Evolutionary conservation across 2,888 invertebrate genomes (phyloP), one percentile per base, ranked within the genome.

Genomic region (Notocelia uddmanniana): DNA sequence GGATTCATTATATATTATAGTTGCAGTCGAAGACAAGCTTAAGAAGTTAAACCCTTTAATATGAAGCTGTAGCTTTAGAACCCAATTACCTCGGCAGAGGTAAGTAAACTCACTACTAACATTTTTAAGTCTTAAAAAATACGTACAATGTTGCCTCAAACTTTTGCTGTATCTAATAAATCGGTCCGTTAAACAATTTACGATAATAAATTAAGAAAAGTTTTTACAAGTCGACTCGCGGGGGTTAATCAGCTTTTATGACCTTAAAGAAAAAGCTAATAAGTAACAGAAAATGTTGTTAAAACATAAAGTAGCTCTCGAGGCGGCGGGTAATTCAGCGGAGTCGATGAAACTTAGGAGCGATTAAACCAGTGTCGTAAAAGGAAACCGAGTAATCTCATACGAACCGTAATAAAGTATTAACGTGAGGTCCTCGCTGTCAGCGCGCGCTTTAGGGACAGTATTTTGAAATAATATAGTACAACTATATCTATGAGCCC

Each of bases 301-400:
- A 68, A 78, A 77, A 76, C 75, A 78, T 63, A 71, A 76, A 69
- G 73, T 76, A 66, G 59, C 74, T 66, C 69, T 59, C 70, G 62
- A 68, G 66, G 63, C 72, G 66, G 73, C 64, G 73, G 67, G 69
- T 74, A 69, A 68, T 63, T 74, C 68, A 63, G 64, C 48, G 67
- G 74, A 83, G 83, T 82, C 80, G 81, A 80, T 82, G 81, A 76
- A 84, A 87, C 85, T 85, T 80, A 80, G 81, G 75, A 79, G 83
- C 85, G 85, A 89, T 89, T 89, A 89, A 87, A 89, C 86, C 82
- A 80, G 80, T 82, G 84, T 83, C 87, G 83, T 91, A 88, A 91
- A 89, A 84, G 77, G 81, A 76, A 79, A 83, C 77, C 79, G 77
- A 85, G 87, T 86, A 85, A 89, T 86, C 85, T 89, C 81, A 82